These are phyloP conservation scores for Oncorhynchus kisutch DNA, from an alignment of 2,113 vertebrate species.

Conservation along the genomic window DNA sequence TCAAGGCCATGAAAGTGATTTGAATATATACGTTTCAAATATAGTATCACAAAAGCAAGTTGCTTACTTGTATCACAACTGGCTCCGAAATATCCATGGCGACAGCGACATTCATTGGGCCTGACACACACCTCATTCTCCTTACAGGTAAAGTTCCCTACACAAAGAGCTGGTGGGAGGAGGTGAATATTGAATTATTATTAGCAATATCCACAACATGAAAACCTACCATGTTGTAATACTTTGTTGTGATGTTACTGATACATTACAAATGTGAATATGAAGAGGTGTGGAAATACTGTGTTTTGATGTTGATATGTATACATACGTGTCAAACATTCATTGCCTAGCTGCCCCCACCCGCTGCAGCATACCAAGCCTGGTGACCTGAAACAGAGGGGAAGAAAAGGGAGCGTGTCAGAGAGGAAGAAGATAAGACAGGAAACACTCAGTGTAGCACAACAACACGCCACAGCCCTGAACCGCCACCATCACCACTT, in stretches of 20 bases:
- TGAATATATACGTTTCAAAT: too few relatives aligned
- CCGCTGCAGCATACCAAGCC: conserved; percentile 82
- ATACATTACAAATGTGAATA: too few relatives aligned
- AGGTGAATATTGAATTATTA: conserved; percentile 37
- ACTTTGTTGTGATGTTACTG: too few relatives aligned
- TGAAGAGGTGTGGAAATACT: too few relatives aligned
- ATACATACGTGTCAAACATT: conserved; percentile 87
- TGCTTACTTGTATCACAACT: conserved; percentile 96
- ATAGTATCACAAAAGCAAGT: not conserved
- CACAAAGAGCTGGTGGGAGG: conserved; percentile 76
- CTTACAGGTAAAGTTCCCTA: conserved; percentile 97
- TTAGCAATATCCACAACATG: not conserved
- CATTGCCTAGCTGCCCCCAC: conserved; percentile 88
- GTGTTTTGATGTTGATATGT: too few relatives aligned
- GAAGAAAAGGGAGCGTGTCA: not conserved
- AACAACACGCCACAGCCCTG: conserved; percentile 5
- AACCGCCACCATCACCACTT: conserved; percentile 15
- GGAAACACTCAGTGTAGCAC: not conserved
- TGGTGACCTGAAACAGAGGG: conserved; percentile 71
- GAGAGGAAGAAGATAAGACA: not conserved
- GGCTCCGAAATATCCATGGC: conserved; percentile 95
- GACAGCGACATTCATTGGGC: conserved; percentile 92
- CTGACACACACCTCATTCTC: conserved; percentile 96
- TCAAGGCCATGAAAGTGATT: too few relatives aligned
- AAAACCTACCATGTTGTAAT: too few relatives aligned